Evolutionary conservation across 1,140 invertebrate species (phyloP), one percentile per base, ranked within the genome.

Genomic region (Drosophila subpulchrella): DNA sequence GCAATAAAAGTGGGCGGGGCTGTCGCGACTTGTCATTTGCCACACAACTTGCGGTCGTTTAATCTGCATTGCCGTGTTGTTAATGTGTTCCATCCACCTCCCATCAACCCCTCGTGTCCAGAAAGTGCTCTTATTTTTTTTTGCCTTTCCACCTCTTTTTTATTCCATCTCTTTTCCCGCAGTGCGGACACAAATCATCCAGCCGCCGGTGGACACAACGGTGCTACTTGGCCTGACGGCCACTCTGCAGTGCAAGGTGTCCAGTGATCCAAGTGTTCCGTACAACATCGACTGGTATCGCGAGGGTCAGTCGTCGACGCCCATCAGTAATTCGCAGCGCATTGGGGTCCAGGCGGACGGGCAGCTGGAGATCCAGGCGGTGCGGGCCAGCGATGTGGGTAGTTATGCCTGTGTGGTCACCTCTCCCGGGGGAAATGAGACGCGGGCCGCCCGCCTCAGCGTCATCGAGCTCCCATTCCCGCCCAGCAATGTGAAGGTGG

Each of bases 391-490:
- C 34, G 96, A 97, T 91, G 97, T 97, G 13, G 97, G 96, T 11
- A 95, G 95, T 56, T 98, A 97, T 92, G 95, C 95, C 17, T 97
- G 96, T 92, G 94, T 96, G 27, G 97, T 92, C 5, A 94, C 94
- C 58, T 99, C 98, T 17, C 94, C 96, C 24, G 98, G 97, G 41
- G 98, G 98, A 34, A 98, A 98, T 92, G 98, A 99, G 92, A 97
- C 96, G 3, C 94, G 97, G 13, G 94, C 95, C 20, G 98, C 98
- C 0, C 93, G 95, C 46, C 93, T 98, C 17, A 96, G 96, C 85
- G 97, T 98, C 75, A 97, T 98, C 71, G 98, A 99, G 93, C 93
- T 99, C 58, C 99, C 98, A 0, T 98, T 97, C 91, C 95, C 97
- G 20, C 98, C 98, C 0, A 96, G 95, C 32, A 97, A 97, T 83